Conservation (phyloP, 2,888 invertebrate genomes). For the Ophion ellenae region DNA sequence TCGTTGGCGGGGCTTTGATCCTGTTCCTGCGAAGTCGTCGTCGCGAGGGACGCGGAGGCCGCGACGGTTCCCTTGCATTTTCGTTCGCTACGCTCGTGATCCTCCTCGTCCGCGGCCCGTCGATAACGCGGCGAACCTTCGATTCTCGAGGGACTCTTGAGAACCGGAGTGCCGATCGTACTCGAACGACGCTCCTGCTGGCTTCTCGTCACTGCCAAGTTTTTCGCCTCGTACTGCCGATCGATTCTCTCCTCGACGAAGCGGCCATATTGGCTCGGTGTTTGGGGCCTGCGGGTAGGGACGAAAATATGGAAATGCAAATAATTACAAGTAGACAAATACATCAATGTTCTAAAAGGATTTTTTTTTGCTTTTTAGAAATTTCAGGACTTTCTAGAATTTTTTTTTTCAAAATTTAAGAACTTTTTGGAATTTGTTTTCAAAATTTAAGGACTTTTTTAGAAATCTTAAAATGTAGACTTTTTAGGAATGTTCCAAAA, state of each 20-base stretch:
- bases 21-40: slow-evolving; percentile 10
- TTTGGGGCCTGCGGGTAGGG: slow-evolving; percentile 71
- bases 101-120: slow-evolving; percentile 21
- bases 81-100: slow-evolving; percentile 7
- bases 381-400: too few relatives aligned
- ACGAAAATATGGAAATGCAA: background rate
- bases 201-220: background rate
- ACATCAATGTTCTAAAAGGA: background rate
- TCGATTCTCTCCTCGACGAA: slow-evolving; percentile 79
- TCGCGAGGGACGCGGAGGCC: background rate
- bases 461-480: too few relatives aligned
- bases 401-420: too few relatives aligned
- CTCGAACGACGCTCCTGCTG: slow-evolving; percentile 55
- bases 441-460: too few relatives aligned
- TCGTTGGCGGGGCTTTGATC: background rate
- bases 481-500: too few relatives aligned
- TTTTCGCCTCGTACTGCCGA: slow-evolving; percentile 17
- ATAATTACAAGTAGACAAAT: background rate
- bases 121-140: slow-evolving; percentile 49
- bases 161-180: background rate
- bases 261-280: slow-evolving; percentile 75
- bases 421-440: too few relatives aligned
- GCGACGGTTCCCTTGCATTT: slow-evolving; percentile 24
- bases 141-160: slow-evolving; percentile 53
- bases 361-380: background rate